phyloP scores from a whole-genome alignment of 2,888 invertebrate genomes.

The Hemicrepidius hirtus region DNA sequence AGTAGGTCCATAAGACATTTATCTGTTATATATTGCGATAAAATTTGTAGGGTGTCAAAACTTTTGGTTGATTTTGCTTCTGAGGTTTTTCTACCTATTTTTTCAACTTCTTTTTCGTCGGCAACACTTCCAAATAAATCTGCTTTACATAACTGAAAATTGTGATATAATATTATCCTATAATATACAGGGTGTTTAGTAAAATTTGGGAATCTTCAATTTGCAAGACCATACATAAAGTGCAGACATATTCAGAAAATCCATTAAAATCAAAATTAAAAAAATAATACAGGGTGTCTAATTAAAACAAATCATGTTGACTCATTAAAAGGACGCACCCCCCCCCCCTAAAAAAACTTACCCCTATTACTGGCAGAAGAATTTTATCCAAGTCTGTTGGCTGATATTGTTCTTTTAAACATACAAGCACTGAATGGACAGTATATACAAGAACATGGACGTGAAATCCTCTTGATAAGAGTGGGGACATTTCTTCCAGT shows the following conservation, averaged over 20 bases:
- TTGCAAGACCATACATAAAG: too few relatives aligned
- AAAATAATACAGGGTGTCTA: too few relatives aligned
- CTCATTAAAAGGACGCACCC: too few relatives aligned
- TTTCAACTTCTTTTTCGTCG: conserved; percentile 94
- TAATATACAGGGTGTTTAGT: too few relatives aligned
- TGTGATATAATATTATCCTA: too few relatives aligned
- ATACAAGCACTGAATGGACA: conserved; percentile 86
- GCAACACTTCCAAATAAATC: conserved; percentile 92
- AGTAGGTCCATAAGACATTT: conserved; percentile 85
- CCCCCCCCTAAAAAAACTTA: too few relatives aligned
- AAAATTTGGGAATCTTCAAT: too few relatives aligned
- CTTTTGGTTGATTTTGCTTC: conserved; percentile 92
- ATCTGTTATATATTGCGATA: conserved; percentile 86
- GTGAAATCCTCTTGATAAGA: conserved; percentile 93
- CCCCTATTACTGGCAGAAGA: conserved; percentile 84
- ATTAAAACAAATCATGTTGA: too few relatives aligned
- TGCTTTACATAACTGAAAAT: conserved; percentile 82
- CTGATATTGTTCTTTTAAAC: conserved; percentile 81
- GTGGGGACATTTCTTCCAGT: conserved; percentile 85
- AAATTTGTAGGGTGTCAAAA: conserved; percentile 87
- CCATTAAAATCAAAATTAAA: too few relatives aligned
- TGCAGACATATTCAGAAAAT: too few relatives aligned
- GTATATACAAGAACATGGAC: conserved; percentile 95
- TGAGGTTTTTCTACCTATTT: conserved; percentile 86
- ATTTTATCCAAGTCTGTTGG: conserved; percentile 87